A percentile compares a stretch with the other conserved stretches of the same genome.
Conservation (phyloP, 2,888 invertebrate genomes). For the Lepidonotus clava region DNA sequence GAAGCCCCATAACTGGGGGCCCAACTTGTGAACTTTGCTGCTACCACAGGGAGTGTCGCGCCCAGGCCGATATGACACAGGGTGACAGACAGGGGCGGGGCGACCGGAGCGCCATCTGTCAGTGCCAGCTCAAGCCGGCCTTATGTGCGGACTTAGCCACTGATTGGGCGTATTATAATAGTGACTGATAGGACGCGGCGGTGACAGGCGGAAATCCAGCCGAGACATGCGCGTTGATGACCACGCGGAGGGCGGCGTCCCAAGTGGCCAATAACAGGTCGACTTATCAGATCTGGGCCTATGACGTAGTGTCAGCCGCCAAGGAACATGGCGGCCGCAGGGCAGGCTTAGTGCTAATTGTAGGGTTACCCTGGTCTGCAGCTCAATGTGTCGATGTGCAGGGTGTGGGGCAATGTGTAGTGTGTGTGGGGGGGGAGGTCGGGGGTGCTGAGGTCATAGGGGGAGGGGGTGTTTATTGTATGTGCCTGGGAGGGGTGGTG, state of each 20-base stretch:
- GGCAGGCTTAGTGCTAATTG: background rate
- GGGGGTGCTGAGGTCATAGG: background rate
- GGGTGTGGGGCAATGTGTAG: background rate
- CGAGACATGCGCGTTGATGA: conserved; percentile 19
- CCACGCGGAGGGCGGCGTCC: conserved; percentile 32
- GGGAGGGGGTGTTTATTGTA: background rate
- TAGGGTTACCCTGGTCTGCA: background rate
- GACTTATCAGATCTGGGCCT: background rate
- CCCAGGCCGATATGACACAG: conserved; percentile 3
- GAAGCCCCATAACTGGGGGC: background rate
- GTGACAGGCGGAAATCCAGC: conserved; percentile 24
- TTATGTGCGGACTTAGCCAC: conserved; percentile 50
- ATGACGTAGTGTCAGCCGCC: conserved; percentile 6
- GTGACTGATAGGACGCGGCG: conserved; percentile 5
- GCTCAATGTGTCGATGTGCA: background rate
- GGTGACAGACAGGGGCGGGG: background rate
- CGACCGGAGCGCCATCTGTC: background rate
- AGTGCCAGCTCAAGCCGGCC: conserved; percentile 38
- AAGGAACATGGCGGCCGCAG: background rate
- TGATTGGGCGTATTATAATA: conserved; percentile 49
- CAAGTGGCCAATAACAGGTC: background rate
- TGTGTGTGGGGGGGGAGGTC: background rate
- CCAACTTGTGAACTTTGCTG: conserved; percentile 15
- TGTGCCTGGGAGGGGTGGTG: background rate
- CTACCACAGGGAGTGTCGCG: background rate